A percentile compares a stretch with the other conserved stretches of the same genome.
Evolutionary conservation across 2,113 vertebrate genomes (phyloP).

Genomic region (Microtus oregoni): DNA sequence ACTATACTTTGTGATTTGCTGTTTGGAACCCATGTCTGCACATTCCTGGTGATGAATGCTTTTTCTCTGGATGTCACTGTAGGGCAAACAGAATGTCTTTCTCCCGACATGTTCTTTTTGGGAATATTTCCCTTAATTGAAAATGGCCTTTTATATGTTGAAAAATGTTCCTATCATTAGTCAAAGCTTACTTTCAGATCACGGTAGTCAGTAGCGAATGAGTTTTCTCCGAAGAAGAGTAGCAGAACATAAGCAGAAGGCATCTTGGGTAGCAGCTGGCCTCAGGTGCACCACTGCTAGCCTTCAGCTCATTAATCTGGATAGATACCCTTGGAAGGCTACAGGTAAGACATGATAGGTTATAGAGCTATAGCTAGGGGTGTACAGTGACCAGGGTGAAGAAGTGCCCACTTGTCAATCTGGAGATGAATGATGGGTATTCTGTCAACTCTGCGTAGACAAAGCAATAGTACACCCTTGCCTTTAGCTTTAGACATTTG

Average conservation of each 20-base stretch:
- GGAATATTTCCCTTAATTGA: neutral
- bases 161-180: neutral
- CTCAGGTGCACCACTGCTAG: neutral
- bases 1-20: neutral
- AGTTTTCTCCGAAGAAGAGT: neutral
- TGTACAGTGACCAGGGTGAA: neutral
- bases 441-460: neutral
- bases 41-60: neutral
- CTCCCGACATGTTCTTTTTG: slow-evolving; percentile 21
- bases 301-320: neutral
- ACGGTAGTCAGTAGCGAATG: neutral
- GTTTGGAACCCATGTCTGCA: slow-evolving; percentile 50
- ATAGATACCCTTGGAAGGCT: neutral
- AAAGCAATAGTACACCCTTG: neutral
- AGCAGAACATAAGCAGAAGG: neutral
- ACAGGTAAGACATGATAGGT: too few relatives aligned
- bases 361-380: neutral
- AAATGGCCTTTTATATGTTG: neutral
- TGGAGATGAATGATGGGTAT: neutral
- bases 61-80: neutral
- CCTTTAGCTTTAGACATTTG: neutral
- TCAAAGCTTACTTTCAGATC: neutral
- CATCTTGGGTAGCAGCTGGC: neutral
- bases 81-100: neutral
- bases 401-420: neutral